A percentile compares a stretch with the other conserved stretches of the same genome.
These are phyloP conservation scores for Moxostoma hubbsi DNA, from an alignment of 2,797 vertebrate genomes.

Conservation along the genomic window DNA sequence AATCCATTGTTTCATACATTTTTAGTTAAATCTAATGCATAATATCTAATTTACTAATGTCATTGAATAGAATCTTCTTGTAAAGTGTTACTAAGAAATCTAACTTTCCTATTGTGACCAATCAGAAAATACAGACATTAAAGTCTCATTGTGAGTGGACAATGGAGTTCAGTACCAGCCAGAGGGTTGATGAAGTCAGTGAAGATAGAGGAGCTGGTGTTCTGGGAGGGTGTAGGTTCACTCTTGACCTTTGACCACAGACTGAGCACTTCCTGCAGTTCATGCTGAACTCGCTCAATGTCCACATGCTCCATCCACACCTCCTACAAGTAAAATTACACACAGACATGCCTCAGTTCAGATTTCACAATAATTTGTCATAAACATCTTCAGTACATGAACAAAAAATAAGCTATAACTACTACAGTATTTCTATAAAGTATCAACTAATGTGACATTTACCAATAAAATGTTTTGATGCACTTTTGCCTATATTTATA, in stretches of 20 bases:
- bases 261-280: constrained; percentile 84
- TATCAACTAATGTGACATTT: no score
- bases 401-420: background rate
- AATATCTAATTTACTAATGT: no score
- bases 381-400: background rate
- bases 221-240: constrained; percentile 78
- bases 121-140: background rate
- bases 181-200: constrained; percentile 82
- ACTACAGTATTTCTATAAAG: no score
- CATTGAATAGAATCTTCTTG: no score
- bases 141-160: background rate
- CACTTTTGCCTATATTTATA: no score
- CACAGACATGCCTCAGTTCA: background rate
- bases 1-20: no score
- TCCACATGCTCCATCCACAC: constrained; percentile 94
- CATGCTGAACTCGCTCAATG: constrained; percentile 87
- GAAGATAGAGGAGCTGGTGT: constrained; percentile 68
- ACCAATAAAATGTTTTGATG: no score
- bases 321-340: constrained; percentile 76
- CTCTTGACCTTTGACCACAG: constrained; percentile 86
- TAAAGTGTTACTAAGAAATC: no score
- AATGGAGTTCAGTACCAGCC: constrained; percentile 75
- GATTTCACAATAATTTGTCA: background rate
- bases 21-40: no score
- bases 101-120: background rate